Conservation (phyloP, 2,888 invertebrate species). For the Rotaria macrura region DNA sequence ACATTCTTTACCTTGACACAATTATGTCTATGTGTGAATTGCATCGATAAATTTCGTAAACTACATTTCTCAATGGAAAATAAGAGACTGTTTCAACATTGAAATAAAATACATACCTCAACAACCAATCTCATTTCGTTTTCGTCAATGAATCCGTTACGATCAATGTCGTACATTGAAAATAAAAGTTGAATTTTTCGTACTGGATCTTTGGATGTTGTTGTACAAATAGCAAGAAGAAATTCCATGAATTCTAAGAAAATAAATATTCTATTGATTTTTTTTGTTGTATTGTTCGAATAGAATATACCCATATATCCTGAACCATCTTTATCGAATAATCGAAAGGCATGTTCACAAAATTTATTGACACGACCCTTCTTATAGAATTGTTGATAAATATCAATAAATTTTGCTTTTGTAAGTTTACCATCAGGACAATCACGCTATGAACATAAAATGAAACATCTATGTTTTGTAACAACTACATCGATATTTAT, state of each 20-base stretch:
- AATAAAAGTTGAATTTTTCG: slow-evolving; percentile 1
- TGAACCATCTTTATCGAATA: slow-evolving; percentile 17
- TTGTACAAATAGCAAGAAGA: neutral
- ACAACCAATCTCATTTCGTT: neutral
- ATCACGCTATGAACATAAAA: neutral
- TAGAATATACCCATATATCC: neutral
- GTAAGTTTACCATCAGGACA: slow-evolving; percentile 2
- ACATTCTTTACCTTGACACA: no score
- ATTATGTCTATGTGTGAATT: no score
- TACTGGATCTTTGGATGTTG: neutral
- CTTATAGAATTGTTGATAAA: slow-evolving; percentile 3
- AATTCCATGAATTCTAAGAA: slow-evolving; percentile 13
- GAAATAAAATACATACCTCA: neutral
- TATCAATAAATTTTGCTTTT: neutral
- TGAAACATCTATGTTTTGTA: neutral
- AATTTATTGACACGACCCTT: neutral
- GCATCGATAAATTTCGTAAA: no score
- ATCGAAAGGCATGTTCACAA: slow-evolving; percentile 17
- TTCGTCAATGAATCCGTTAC: neutral
- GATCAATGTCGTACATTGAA: slow-evolving; percentile 6
- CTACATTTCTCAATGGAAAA: no score
- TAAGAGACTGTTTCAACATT: no score
- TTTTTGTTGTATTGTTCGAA: neutral
- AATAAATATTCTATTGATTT: neutral
- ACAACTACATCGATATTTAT: neutral